Base-by-base conservation (phyloP, 2,888 invertebrate species). In the Diaphora mendica region DNA sequence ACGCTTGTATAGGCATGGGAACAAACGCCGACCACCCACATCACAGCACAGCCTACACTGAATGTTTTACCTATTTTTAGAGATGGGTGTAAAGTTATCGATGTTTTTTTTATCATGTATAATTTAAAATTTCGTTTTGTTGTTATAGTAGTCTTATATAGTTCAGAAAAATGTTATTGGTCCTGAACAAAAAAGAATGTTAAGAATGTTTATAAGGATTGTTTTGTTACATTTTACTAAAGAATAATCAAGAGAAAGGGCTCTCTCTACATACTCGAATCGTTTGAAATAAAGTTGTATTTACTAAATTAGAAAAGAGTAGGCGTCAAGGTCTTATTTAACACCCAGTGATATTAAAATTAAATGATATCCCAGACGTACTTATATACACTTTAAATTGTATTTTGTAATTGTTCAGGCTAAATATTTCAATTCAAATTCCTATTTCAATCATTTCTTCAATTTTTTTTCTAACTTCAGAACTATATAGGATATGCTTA, bases 1-100 rank as follows among this genome's bases (percentile, higher is more conserved):
- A 78, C 70, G 70, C 67, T 70, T 77, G 73, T 73, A 80, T 77
- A 77, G 72, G 69, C 66, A 68, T 76, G 74, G 75, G 30, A 74
- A 82, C 79, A 81, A 81, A 78, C 67, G 68, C 11, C 72, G 55
- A 42, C 72, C 70, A 44, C 72, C 70, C 70, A 68, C 65, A 59
- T 51, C 66, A 70, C 70, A 70, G 66, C 44, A 51, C 55, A 65
- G 64, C 42, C 62, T 62, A 59, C n/a, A 64, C 62, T 30, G 51
- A 55, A 62, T 30, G 42, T 59, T 30, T 20, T 51, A 70, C 23
- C 15, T 39, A n/a, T 26, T 42, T 39, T 42, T 68, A 71, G 74
- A 26, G 67, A 71, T 51, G 70, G 62, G 67, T 33, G 15, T 11
- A 65, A 44, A 30, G 4, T 3, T 62, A 48, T 51, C 51, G 62